Evolutionary conservation across 2,797 vertebrate species (phyloP).

Genomic region (Sternarchorhynchus goeldii): DNA sequence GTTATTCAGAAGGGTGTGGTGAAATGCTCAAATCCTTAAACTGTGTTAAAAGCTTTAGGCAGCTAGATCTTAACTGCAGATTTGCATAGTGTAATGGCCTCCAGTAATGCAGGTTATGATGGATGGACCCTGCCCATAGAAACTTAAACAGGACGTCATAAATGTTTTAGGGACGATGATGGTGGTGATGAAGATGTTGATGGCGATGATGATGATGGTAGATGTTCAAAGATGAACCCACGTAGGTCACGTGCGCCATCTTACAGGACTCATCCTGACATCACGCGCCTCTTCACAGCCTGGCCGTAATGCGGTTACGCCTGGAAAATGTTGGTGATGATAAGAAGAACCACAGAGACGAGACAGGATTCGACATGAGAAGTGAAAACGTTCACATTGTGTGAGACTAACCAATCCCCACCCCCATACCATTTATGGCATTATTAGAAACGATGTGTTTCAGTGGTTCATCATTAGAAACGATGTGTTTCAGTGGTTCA

Average conservation of each 20-base stretch:
- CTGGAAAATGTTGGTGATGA: too few species aligned
- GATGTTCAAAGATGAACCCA: slow-evolving; percentile 1
- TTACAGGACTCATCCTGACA: too few species aligned
- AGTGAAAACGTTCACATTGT: too few species aligned
- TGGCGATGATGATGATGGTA: slow-evolving; percentile 51
- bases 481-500: too few species aligned
- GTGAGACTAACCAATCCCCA: too few species aligned
- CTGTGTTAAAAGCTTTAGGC: slow-evolving; percentile 64
- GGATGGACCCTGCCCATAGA: slow-evolving; percentile 38
- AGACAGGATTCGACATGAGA: too few species aligned
- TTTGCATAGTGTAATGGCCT: slow-evolving; percentile 49
- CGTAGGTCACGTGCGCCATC: not conserved
- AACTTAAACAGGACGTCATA: slow-evolving; percentile 49
- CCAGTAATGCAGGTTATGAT: slow-evolving; percentile 62
- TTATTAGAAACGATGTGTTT: too few species aligned
- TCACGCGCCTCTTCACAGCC: too few species aligned
- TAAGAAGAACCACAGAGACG: too few species aligned
- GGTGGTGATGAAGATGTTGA: slow-evolving; percentile 39
- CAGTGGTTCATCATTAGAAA: too few species aligned
- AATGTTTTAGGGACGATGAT: slow-evolving; percentile 59
- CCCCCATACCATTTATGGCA: too few species aligned
- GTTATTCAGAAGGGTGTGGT: slow-evolving; percentile 10
- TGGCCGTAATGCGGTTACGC: too few species aligned
- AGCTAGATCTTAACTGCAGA: slow-evolving; percentile 43
- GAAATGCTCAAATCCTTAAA: slow-evolving; percentile 43